Conservation (phyloP, 2,888 invertebrate genomes). For the Callyntrura sp. region DNA sequence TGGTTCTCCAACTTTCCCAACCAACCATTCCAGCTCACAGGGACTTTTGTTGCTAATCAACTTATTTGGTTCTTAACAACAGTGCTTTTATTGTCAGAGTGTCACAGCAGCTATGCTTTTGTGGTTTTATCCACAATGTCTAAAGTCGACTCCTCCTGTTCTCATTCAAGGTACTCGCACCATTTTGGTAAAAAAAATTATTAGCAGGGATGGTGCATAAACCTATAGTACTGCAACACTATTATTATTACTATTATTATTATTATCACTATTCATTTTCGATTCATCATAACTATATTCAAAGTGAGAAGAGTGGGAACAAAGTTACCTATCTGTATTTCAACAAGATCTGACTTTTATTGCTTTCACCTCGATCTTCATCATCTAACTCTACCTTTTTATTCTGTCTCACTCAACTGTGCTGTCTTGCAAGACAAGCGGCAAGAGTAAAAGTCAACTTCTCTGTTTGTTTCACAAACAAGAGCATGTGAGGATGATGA, state of each 20-base stretch:
- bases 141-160: conserved; percentile 32
- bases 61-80: conserved; percentile 51
- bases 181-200: neutral
- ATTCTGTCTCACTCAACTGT: neutral
- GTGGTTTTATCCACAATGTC: conserved; percentile 37
- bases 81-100: conserved; percentile 46
- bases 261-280: conserved; percentile 26
- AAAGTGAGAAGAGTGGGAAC: conserved; percentile 14
- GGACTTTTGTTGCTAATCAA: conserved; percentile 57
- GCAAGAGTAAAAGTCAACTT: conserved; percentile 73
- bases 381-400: neutral
- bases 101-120: conserved; percentile 3
- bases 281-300: neutral
- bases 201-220: neutral
- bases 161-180: neutral
- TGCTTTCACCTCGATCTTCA: conserved; percentile 74
- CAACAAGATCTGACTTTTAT: conserved; percentile 68
- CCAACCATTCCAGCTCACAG: conserved; percentile 9
- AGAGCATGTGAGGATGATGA: conserved; percentile 40
- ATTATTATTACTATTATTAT: neutral
- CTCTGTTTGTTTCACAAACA: conserved; percentile 35
- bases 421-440: conserved; percentile 33
- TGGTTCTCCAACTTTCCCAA: neutral
- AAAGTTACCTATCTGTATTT: conserved; percentile 34
- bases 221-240: neutral